Evolutionary conservation across 30 jellyfish, hydroid and myxozoan species (phyloP).

Genomic region (Hydra vulgaris): DNA sequence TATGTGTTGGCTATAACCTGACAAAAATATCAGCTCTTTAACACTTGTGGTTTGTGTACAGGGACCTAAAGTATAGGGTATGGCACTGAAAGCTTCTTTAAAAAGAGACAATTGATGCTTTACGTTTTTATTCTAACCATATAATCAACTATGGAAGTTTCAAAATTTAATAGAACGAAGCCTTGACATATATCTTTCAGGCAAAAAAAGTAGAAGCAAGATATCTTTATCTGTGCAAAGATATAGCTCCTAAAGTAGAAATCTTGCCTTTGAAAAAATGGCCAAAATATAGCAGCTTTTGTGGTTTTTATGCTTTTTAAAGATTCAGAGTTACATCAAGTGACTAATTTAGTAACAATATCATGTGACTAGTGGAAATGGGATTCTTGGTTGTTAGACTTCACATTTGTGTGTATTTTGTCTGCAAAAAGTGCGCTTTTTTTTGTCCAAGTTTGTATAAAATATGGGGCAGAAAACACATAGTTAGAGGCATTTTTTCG

Average conservation of each 20-base stretch:
- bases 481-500: neutral
- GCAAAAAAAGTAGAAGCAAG: neutral
- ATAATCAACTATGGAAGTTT: neutral
- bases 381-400: neutral
- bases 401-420: no score
- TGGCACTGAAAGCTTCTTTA: neutral
- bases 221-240: neutral
- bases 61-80: neutral
- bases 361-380: neutral
- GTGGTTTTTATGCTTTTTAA: neutral
- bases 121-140: neutral
- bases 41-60: neutral
- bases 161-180: neutral
- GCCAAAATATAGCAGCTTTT: neutral
- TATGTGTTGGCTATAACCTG: neutral
- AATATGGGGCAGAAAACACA: neutral
- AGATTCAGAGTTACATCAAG: neutral
- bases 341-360: neutral
- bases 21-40: neutral
- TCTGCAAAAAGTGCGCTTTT: neutral
- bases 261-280: neutral
- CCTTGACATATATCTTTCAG: neutral
- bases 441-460: neutral
- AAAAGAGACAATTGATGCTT: neutral
- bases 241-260: neutral